These are phyloP conservation scores for Catocala nupta DNA, from an alignment of 2,888 invertebrate species.

Conservation along the genomic window DNA sequence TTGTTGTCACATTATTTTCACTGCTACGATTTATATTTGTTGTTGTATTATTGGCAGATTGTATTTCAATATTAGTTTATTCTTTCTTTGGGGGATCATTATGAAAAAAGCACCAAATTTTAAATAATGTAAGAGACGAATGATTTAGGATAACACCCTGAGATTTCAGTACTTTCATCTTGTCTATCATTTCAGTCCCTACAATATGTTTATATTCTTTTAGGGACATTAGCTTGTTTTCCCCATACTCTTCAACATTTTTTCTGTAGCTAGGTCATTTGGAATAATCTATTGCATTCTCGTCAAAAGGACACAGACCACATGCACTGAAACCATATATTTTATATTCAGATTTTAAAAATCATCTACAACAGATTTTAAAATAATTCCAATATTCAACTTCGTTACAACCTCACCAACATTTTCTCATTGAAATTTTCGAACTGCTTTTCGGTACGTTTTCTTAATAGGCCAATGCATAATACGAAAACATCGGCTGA, in stretches of 20 bases:
- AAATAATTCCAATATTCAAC: conserved; percentile 23
- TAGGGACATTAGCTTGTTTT: conserved; percentile 25
- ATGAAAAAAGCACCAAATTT: conserved; percentile 24
- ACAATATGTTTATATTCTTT: conserved; percentile 29
- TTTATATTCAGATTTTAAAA: conserved; percentile 30
- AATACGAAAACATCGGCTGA: conserved; percentile 54
- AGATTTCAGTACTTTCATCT: conserved; percentile 20
- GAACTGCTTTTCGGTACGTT: conserved; percentile 24
- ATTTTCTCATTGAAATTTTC: conserved; percentile 28
- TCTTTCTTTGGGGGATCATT: no score
- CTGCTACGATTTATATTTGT: no score
- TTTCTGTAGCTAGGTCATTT: not conserved
- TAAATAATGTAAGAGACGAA: conserved; percentile 21
- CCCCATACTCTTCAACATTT: not conserved
- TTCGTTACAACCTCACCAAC: conserved; percentile 24
- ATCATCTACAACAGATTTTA: conserved; percentile 28
- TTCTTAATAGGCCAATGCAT: conserved; percentile 27
- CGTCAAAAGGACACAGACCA: conserved; percentile 31
- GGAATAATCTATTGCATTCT: conserved; percentile 32
- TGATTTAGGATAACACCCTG: conserved; percentile 4
- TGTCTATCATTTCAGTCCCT: conserved; percentile 24
- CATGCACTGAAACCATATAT: conserved; percentile 31
- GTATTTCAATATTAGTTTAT: no score
- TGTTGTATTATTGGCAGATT: no score
- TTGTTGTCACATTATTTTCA: no score